phyloP scores from a whole-genome alignment of 2,113 vertebrate species.

The Lutjanus erythropterus region DNA sequence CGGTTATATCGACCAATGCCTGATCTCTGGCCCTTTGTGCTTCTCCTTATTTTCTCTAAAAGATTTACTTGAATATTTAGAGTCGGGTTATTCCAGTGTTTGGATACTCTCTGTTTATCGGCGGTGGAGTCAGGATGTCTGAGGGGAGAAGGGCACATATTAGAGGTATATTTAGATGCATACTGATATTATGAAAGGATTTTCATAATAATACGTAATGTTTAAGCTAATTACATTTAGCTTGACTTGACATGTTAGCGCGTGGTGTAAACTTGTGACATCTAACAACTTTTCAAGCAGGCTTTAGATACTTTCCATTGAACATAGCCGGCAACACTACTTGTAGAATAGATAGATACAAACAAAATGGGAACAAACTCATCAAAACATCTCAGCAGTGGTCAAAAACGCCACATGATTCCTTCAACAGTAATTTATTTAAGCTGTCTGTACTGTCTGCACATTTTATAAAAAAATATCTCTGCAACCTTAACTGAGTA shows the following conservation, averaged over 20 bases:
- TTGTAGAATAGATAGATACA: not conserved
- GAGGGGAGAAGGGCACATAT: not conserved
- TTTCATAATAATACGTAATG: not conserved
- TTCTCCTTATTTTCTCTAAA: not conserved
- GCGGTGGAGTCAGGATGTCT: no score
- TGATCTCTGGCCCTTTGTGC: not conserved
- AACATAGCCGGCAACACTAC: not conserved
- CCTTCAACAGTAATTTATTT: not conserved
- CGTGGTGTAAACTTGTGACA: not conserved
- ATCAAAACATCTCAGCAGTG: not conserved
- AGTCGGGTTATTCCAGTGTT: not conserved
- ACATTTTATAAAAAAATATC: conserved; percentile 1
- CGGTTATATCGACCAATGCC: not conserved
- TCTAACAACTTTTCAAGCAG: not conserved
- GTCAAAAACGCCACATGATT: not conserved
- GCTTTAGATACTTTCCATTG: not conserved
- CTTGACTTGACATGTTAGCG: not conserved
- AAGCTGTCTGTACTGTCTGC: not conserved
- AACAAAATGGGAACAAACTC: not conserved
- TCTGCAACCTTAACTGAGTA: not conserved
- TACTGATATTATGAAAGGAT: not conserved
- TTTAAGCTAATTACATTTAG: not conserved
- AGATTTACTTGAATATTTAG: not conserved
- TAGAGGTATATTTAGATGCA: not conserved
- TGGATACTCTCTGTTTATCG: not conserved